Evolutionary conservation across 2,113 vertebrate genomes (phyloP), one percentile per base, ranked within the genome.

Genomic region (Vidua macroura): DNA sequence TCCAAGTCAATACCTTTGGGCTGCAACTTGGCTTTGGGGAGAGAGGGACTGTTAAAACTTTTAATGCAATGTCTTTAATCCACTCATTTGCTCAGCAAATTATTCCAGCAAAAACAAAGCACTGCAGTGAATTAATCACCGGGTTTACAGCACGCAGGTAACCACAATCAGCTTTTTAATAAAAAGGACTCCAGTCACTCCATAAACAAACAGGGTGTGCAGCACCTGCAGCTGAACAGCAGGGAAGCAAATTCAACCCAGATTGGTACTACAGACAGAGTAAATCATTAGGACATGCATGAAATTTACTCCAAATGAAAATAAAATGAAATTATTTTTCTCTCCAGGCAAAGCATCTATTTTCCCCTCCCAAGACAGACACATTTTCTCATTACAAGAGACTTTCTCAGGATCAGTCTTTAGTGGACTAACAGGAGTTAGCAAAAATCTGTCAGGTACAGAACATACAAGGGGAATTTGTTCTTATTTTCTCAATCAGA

Each of bases 1-100:
- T 98, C 97, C 70, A 98, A 87, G 94, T 98, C 98, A 81, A 98
- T 97, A 70, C 98, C 98, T 97, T 97, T 98, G 86, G 97, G 96
- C 83, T 97, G 97, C 76, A 98, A 87, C 86, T 98, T 98, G 92
- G 96, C 98, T 98, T 96, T 77, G 87, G 80, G 77, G 69, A 95
- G 56, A 96, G 33, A 93, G 51, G 92, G 62, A 73, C 64, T 4
- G 28, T 96, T 95, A 96, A 52, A 37, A 48, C 58, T 63, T 90
- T 93, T 74, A 84, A 94, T 37, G 55, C 41, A 78, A 68, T 10
- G 72, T 60, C 86, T 92, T 81, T 55, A 52, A 95, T 72, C 81
- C 66, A 31, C 35, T 77, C 6, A 72, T 92, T 78, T 81, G 58
- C 62, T 60, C 64, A 91, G 74, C 49, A 89, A 91, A 88, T 77